A percentile compares a stretch with the other conserved stretches of the same genome.
phyloP scores from a whole-genome alignment of 2,113 vertebrate genomes.

The Amphiprion ocellaris region DNA sequence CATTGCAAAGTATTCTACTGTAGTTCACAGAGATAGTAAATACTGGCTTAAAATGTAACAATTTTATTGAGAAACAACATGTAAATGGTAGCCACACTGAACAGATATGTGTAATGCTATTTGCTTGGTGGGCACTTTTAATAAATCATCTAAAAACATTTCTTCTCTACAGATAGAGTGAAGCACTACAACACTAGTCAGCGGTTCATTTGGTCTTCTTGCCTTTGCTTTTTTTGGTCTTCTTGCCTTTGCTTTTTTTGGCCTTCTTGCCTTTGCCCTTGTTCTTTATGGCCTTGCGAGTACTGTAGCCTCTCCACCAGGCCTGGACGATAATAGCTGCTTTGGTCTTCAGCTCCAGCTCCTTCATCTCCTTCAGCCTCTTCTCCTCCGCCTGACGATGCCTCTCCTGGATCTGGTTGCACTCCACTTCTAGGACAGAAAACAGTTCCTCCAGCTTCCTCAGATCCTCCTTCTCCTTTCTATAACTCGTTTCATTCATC shows the following conservation, averaged over 20 bases:
- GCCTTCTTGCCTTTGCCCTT: slow-evolving; percentile 81
- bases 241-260: slow-evolving; percentile 77
- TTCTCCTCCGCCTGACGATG: slow-evolving; percentile 71
- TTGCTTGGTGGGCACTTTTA: background rate
- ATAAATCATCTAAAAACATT: background rate
- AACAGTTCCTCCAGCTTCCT: slow-evolving; percentile 77
- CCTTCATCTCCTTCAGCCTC: slow-evolving; percentile 75
- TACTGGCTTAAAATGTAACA: background rate
- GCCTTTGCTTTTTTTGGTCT: slow-evolving; percentile 73
- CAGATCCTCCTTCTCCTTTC: slow-evolving; percentile 82
- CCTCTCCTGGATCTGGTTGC: slow-evolving; percentile 85
- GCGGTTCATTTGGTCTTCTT: slow-evolving; percentile 66
- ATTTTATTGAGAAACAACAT: slow-evolving; percentile 5
- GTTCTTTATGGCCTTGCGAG: slow-evolving; percentile 83
- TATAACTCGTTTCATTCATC: slow-evolving; percentile 64
- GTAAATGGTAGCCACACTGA: background rate
- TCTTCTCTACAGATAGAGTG: background rate
- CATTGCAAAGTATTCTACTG: background rate
- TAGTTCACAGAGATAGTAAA: background rate
- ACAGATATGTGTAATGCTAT: background rate
- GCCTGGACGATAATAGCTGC: slow-evolving; percentile 88
- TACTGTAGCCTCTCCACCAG: slow-evolving; percentile 89
- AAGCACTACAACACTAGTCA: background rate
- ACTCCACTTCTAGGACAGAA: slow-evolving; percentile 80
- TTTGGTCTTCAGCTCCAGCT: slow-evolving; percentile 77